Percentiles rank a stretch among this genome's conserved stretches.
phyloP scores from a whole-genome alignment of 2,888 invertebrate species.

The Cyrtodaria siliqua region DNA sequence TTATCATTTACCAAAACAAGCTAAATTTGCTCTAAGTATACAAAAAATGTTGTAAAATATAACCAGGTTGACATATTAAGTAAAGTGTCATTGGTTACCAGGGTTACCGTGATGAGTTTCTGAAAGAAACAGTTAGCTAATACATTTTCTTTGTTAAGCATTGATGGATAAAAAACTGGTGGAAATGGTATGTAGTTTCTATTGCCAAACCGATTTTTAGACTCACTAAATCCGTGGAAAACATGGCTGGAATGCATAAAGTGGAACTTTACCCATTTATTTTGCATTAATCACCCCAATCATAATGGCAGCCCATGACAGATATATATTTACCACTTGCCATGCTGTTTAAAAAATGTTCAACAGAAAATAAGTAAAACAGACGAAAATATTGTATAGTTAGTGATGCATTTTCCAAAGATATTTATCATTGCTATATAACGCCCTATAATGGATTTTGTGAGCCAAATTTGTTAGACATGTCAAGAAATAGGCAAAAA shows the following conservation, averaged over 20 bases:
- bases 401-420: slow-evolving; percentile 47
- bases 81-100: slow-evolving; percentile 1
- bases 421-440: slow-evolving; percentile 55
- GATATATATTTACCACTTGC: slow-evolving; percentile 56
- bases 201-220: slow-evolving; percentile 43
- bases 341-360: slow-evolving; percentile 40
- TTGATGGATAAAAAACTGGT: background rate
- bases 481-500: slow-evolving; percentile 34
- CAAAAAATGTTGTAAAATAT: no score
- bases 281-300: slow-evolving; percentile 48
- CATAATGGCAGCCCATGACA: slow-evolving; percentile 46
- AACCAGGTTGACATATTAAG: slow-evolving; percentile 4
- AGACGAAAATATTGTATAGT: slow-evolving; percentile 48
- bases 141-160: slow-evolving; percentile 1
- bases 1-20: no score
- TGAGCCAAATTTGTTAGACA: slow-evolving; percentile 46
- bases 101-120: background rate
- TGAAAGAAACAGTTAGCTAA: background rate
- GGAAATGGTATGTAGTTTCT: slow-evolving; percentile 28
- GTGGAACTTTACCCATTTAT: slow-evolving; percentile 19
- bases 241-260: slow-evolving; percentile 34
- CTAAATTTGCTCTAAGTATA: no score
- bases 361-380: slow-evolving; percentile 41
- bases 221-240: slow-evolving; percentile 32
- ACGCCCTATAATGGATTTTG: slow-evolving; percentile 43